phyloP scores from a whole-genome alignment of 2,113 vertebrate genomes.

The Protobothrops mucrosquamatus region DNA sequence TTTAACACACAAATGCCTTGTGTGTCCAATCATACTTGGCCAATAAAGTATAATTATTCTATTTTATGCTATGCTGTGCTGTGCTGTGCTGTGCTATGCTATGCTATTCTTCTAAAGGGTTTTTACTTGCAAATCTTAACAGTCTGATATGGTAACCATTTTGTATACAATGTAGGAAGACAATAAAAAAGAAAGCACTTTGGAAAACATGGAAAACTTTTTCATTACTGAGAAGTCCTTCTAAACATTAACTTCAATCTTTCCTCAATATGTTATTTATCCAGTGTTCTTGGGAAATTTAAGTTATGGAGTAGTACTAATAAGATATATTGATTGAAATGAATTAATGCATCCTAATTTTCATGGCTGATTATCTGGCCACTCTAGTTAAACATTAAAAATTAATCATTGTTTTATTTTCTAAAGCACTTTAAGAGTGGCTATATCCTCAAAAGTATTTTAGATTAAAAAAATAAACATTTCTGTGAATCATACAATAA shows the following conservation, averaged over 20 bases:
- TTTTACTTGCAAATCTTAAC: not conserved
- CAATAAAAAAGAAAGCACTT: not conserved
- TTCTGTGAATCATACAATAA: not conserved
- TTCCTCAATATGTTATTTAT: not conserved
- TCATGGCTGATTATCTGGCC: not conserved
- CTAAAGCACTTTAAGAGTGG: not conserved
- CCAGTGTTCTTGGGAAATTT: not conserved
- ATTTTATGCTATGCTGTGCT: not conserved
- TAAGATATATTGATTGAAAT: not conserved
- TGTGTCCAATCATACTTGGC: not conserved
- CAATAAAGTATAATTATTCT: not conserved
- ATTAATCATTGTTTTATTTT: not conserved
- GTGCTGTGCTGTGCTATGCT: too few relatives aligned
- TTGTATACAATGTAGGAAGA: not conserved
- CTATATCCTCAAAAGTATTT: not conserved
- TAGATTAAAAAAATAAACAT: not conserved
- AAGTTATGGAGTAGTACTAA: not conserved
- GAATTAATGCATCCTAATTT: not conserved
- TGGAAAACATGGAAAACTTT: not conserved
- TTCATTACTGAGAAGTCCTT: not conserved
- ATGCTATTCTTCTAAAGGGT: not conserved
- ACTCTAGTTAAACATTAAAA: not conserved
- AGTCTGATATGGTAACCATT: not conserved
- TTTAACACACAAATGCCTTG: not conserved
- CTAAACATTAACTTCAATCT: not conserved